phyloP scores from a whole-genome alignment of 2,888 invertebrate species.

The Formica aserva region DNA sequence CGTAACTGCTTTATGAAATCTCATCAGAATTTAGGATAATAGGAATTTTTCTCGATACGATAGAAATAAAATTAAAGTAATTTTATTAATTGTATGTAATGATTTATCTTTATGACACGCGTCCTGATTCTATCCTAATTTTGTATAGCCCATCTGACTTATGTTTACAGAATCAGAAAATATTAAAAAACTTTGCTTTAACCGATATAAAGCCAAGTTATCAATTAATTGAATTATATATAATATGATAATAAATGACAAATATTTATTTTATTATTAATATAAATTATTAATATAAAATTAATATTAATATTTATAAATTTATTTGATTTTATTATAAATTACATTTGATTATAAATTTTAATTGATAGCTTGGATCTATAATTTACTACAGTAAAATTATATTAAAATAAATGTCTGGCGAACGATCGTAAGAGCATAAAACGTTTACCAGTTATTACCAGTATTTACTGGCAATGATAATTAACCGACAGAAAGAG shows the following conservation, averaged over 20 bases:
- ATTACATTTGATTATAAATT: too few relatives aligned
- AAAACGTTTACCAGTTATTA: too few relatives aligned
- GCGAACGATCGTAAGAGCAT: too few relatives aligned
- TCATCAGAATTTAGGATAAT: constrained; percentile 17
- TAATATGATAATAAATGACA: background rate
- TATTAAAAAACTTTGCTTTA: background rate
- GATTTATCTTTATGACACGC: background rate
- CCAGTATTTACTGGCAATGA: too few relatives aligned
- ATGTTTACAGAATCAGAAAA: background rate
- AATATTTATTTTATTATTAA: background rate
- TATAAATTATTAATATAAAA: background rate
- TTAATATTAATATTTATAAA: background rate
- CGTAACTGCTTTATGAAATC: constrained; percentile 23
- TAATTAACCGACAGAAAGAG: too few relatives aligned
- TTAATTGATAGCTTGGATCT: too few relatives aligned
- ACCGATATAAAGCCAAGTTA: background rate
- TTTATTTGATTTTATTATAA: too few relatives aligned
- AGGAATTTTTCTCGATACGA: background rate
- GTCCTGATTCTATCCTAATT: background rate
- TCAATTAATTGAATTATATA: background rate
- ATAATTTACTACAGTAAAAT: too few relatives aligned
- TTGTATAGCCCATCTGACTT: too few relatives aligned
- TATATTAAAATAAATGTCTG: too few relatives aligned
- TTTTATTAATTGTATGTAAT: too few relatives aligned
- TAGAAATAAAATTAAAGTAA: background rate